Percentiles rank a stretch among this genome's conserved stretches.
Conservation (phyloP, 2,797 vertebrate species). For the Nannoperca obscura region DNA sequence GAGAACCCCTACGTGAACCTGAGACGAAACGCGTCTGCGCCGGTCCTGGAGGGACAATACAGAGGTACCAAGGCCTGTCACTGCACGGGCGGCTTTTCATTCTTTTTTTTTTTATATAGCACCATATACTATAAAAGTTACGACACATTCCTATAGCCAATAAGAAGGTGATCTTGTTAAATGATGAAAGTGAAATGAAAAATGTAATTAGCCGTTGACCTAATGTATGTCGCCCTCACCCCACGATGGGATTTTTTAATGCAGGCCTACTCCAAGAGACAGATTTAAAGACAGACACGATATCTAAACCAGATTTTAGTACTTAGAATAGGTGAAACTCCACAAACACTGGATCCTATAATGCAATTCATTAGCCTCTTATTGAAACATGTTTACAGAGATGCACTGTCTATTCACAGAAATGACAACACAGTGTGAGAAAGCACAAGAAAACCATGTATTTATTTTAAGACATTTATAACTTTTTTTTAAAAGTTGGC, state of each 20-base stretch:
- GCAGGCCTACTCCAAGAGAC: not conserved
- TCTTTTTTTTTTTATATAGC: not conserved
- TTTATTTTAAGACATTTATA: not conserved
- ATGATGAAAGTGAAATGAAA: not conserved
- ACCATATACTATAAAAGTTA: not conserved
- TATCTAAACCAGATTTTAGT: not conserved
- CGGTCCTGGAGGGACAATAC: slow-evolving; percentile 72
- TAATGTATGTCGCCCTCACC: not conserved
- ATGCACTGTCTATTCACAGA: not conserved
- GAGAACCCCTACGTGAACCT: slow-evolving; percentile 65
- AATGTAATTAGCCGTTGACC: not conserved
- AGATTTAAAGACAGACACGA: not conserved
- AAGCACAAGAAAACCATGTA: not conserved
- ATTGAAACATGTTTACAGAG: not conserved
- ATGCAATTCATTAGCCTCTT: not conserved
- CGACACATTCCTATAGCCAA: not conserved
- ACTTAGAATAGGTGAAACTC: not conserved
- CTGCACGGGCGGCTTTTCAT: not conserved
- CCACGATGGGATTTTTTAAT: not conserved
- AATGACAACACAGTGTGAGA: not conserved
- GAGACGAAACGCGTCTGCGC: slow-evolving; percentile 74
- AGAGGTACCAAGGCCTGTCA: slow-evolving; percentile 82
- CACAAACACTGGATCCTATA: not conserved
- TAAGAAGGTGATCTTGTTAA: not conserved
- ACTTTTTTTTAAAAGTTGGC: too few species aligned